Percentiles rank a stretch among this genome's conserved stretches.
These are phyloP conservation scores for Octodon degus DNA, from an alignment of 2,113 vertebrate species.

Conservation along the genomic window DNA sequence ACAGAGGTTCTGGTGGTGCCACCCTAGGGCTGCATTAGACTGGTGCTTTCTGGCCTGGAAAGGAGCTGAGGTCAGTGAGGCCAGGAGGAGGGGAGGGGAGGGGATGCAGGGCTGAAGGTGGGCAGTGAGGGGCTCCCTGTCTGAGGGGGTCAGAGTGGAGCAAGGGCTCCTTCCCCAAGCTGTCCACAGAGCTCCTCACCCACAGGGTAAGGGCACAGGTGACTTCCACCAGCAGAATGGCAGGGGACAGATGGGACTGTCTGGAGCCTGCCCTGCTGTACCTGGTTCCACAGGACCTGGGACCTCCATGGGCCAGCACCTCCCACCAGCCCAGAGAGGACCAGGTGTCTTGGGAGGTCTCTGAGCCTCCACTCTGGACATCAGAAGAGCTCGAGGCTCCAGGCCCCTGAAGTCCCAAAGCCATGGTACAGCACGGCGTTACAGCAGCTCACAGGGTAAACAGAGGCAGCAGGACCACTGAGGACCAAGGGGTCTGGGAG, in stretches of 20 bases:
- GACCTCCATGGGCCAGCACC: not conserved
- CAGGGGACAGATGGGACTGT: accelerated
- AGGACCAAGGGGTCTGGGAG: not conserved
- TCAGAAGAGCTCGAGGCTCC: accelerated
- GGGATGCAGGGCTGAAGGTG: not conserved
- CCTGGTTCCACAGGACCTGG: not conserved
- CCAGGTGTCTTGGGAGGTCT: not conserved
- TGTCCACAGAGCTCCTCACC: not conserved
- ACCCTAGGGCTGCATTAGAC: not conserved
- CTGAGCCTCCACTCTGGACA: not conserved
- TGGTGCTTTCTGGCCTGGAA: not conserved
- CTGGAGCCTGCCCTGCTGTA: not conserved
- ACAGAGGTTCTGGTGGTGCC: no score
- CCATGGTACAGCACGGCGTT: accelerated
- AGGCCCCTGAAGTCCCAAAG: accelerated
- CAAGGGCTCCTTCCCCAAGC: not conserved
- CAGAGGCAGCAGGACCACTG: accelerated
- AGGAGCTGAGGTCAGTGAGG: not conserved
- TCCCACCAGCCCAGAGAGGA: not conserved
- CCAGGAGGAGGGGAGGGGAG: no score
- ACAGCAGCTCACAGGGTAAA: no score
- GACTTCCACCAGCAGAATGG: not conserved
- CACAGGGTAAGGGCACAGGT: accelerated
- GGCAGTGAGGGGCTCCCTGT: not conserved
- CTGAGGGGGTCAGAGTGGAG: no score